Base-by-base conservation (phyloP, 1,140 invertebrate genomes). In the Musca domestica region DNA sequence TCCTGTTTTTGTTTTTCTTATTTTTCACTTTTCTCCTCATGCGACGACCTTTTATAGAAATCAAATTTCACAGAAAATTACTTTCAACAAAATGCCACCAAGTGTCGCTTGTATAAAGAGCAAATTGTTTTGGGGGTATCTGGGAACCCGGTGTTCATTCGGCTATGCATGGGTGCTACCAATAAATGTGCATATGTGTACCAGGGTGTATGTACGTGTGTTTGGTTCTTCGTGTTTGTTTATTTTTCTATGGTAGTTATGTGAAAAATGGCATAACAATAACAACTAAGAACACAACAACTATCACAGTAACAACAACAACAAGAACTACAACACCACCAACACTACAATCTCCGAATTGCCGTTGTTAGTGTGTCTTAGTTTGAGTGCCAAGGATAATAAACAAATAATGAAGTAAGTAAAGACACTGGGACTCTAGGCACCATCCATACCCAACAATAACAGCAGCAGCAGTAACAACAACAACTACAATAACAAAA, bases 51-150 rank as follows among this genome's bases (percentile, higher is more conserved):
- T 12, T n/a, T 56, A 56, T 56, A 27, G 52, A 56, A 56, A 56
- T 56, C 52, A 56, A 56, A 56, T 56, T 56, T 56, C 52, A 56
- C 52, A 56, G 52, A 56, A 56, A 56, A 56, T 56, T 56, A 56
- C 52, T 56, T 56, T 56, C 52, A 56, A 56, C 52, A 56, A 56
- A 56, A 56, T 56, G 52, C 52, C 52, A 56, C 52, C 52, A 56
- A 56, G 52, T 56, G 52, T 56, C 52, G 52, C 52, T 56, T 56
- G 52, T 56, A 25, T 56, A 27, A 56, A 27, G 25, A 56, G 52
- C 52, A 56, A 56, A 56, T 56, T 56, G 52, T 56, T 56, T 23
- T 56, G 23, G 22, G 7, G 25, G 52, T 52, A 52, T 52, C 19
- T 52, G 10, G 10, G 34, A 41, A 41, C 34, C n/a, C 34, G 10